A percentile compares a stretch with the other conserved stretches of the same genome.
phyloP scores from a whole-genome alignment of 1,140 invertebrate genomes.

The Tetramorium alpestre region DNA sequence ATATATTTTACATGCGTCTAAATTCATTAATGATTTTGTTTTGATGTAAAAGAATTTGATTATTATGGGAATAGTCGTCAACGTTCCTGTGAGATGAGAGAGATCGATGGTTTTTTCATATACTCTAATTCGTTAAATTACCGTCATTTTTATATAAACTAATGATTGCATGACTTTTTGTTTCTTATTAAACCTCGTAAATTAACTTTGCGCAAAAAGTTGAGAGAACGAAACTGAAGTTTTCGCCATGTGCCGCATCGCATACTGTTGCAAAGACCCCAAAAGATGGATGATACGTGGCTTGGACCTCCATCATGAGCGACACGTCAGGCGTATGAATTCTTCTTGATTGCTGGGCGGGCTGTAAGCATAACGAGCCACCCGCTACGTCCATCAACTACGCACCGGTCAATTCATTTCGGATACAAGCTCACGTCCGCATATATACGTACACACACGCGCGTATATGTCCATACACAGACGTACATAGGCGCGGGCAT shows the following conservation, averaged over 20 bases:
- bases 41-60: neutral
- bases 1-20: neutral
- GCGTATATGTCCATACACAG: neutral
- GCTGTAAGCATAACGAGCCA: constrained; percentile 83
- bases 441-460: neutral
- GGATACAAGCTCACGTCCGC: constrained; percentile 66
- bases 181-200: neutral
- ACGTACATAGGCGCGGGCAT: neutral
- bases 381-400: constrained; percentile 85
- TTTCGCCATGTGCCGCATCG: constrained; percentile 53
- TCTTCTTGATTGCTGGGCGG: constrained; percentile 81
- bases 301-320: constrained; percentile 83
- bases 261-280: constrained; percentile 66
- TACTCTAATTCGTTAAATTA: constrained; percentile 12
- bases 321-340: constrained; percentile 85
- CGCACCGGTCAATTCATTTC: constrained; percentile 83
- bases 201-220: constrained; percentile 33
- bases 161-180: neutral
- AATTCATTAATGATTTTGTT: neutral
- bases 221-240: constrained; percentile 26
- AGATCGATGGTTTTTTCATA: neutral
- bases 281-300: constrained; percentile 82
- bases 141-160: constrained; percentile 22
- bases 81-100: neutral
- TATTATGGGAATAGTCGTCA: neutral